phyloP scores from a whole-genome alignment of 2,113 vertebrate genomes.

The Bubo blakistoni region DNA sequence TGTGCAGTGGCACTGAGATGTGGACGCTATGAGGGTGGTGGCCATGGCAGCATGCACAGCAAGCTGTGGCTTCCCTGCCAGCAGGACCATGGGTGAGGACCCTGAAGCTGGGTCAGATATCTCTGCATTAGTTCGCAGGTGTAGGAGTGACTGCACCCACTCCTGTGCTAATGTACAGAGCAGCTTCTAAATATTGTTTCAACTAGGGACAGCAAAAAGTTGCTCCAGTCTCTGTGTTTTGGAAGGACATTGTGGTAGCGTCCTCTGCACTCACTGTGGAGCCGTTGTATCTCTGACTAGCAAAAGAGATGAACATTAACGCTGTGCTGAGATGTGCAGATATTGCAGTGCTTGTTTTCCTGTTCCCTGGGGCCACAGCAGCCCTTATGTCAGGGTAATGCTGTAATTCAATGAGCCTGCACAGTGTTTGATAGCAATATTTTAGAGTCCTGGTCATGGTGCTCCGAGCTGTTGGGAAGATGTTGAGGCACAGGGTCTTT shows the following conservation, averaged over 20 bases:
- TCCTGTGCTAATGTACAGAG: neutral
- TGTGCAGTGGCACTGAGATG: neutral
- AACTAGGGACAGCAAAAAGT: neutral
- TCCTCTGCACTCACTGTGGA: neutral
- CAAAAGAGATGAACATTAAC: neutral
- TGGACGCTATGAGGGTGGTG: neutral
- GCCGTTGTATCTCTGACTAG: neutral
- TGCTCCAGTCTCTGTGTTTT: neutral
- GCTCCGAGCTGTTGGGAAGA: neutral
- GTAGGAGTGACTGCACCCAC: neutral
- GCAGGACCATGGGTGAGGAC: neutral
- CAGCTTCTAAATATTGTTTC: neutral
- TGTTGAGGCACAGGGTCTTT: neutral
- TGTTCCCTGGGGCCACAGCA: neutral
- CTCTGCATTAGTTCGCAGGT: rapidly evolving
- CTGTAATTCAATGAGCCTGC: neutral
- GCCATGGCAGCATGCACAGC: neutral
- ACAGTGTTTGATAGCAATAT: neutral
- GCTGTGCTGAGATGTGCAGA: neutral
- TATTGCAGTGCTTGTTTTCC: neutral
- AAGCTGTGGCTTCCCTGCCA: neutral
- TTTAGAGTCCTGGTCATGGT: neutral
- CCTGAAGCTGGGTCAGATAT: neutral
- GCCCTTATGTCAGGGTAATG: neutral
- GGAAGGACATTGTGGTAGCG: neutral